Base-by-base conservation (phyloP, 2,888 invertebrate genomes). In the Xanthorhoe spadicearia region DNA sequence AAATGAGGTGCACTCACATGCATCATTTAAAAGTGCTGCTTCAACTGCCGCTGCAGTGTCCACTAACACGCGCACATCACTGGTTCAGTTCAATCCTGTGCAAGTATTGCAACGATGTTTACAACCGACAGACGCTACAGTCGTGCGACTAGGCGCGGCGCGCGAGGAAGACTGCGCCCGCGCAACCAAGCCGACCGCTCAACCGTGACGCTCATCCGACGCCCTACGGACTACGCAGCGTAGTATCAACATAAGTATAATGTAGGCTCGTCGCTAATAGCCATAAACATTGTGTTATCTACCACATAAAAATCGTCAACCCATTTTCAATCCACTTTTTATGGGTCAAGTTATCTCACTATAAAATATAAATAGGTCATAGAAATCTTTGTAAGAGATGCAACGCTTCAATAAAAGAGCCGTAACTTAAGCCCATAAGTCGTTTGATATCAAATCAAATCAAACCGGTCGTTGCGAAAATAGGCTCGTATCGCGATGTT, bases 41-140 rank as follows among this genome's bases (percentile, higher is more conserved):
- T 72, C 52, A 48, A 63, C 75, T 71, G 72, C 70, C 76, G 71
- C 68, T 75, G 74, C 74, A 75, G 80, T 81, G 74, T 80, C 83
- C 89, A 90, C 89, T 85, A 80, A 76, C 85, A 88, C 84, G 75
- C 84, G 81, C 85, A 86, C 89, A 89, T 89, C 86, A 88, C 88
- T 77, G 73, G 64, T 70, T 60, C 70, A 73, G 80, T 84, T 84
- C 84, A 61, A 48, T 54, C 48, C 67, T 28, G 55, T 38, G 32
- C 86, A 85, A 81, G 76, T 75, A 67, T 74, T 7, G 82, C 80
- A n/a, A 28, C 83, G 76, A 82, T 84, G 84, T 85, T 88, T 85
- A 80, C 78, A 77, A 77, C 78, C 69, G 74, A 63, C 52, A 49
- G 43, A 43, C 18, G 35, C 23, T 64, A 62, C 56, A 51, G 50